Conservation (phyloP, 2,888 invertebrate species). For the Pristionchus arcanus region DNA sequence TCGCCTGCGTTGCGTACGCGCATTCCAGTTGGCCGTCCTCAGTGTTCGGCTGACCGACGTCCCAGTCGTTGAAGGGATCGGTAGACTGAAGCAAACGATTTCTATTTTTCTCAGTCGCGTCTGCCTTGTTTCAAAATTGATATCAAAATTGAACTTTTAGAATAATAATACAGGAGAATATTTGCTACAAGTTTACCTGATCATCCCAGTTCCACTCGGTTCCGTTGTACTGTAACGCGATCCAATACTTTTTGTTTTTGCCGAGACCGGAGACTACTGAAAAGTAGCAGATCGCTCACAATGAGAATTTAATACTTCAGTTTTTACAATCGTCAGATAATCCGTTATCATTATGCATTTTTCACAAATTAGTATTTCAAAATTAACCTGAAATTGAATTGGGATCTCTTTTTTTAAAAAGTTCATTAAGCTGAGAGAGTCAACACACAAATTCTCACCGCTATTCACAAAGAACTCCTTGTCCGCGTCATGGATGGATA, state of each 20-base stretch:
- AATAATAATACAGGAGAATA: too few relatives aligned
- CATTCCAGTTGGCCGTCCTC: neutral
- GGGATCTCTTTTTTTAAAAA: too few relatives aligned
- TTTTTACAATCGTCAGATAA: too few relatives aligned
- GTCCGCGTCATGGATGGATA: neutral
- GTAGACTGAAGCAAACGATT: neutral
- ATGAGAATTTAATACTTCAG: too few relatives aligned
- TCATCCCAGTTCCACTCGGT: neutral
- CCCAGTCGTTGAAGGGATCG: neutral
- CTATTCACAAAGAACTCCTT: slow-evolving; percentile 19
- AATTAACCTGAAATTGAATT: too few relatives aligned
- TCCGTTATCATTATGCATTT: too few relatives aligned
- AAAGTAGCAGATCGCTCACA: neutral
- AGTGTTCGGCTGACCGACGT: neutral
- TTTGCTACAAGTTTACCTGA: neutral
- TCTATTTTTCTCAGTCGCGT: too few relatives aligned
- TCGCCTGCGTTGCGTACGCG: neutral
- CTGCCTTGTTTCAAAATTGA: too few relatives aligned
- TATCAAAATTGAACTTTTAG: too few relatives aligned
- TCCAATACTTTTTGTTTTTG: neutral
- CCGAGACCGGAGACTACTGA: neutral
- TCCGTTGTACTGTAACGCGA: neutral
- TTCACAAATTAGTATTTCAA: too few relatives aligned
- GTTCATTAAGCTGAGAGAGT: neutral
- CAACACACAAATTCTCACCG: neutral